Conservation (phyloP, 2,888 invertebrate species). For the Siphonodentalium dalli region DNA sequence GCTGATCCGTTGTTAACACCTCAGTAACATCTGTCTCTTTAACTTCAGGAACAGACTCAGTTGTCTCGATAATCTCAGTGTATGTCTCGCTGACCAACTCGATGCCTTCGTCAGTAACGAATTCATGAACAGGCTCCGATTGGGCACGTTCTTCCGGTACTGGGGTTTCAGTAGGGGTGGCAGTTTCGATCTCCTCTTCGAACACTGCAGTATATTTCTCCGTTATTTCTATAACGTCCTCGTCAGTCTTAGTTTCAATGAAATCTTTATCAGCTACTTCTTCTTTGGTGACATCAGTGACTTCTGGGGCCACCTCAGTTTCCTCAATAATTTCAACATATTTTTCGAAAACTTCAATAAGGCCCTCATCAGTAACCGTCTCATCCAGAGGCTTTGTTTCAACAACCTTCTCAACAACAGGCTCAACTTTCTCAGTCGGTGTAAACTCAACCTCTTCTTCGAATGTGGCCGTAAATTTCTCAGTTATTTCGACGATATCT, state of each 20-base stretch:
- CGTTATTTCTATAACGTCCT: neutral
- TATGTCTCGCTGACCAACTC: neutral
- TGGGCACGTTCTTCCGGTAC: too few species aligned
- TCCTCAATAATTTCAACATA: neutral
- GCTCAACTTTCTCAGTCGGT: too few species aligned
- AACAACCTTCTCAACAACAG: neutral
- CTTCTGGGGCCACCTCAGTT: neutral
- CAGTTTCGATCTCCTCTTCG: neutral
- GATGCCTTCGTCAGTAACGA: neutral
- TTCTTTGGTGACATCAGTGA: neutral
- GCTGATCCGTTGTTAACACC: too few species aligned
- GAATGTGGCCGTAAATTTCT: too few species aligned
- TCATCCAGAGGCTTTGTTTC: neutral
- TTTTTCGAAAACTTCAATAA: neutral
- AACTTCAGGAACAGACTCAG: too few species aligned
- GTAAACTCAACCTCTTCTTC: too few species aligned
- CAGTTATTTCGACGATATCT: too few species aligned
- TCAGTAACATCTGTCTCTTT: too few species aligned
- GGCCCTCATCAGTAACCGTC: conserved; percentile 17
- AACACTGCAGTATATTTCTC: neutral
- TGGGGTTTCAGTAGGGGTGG: neutral
- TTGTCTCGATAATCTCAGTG: too few species aligned
- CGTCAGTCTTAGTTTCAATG: neutral
- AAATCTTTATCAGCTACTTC: conserved; percentile 13
- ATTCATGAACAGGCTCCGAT: conserved; percentile 10